phyloP scores from a whole-genome alignment of 2,888 invertebrate species.

The Scelioninae gen. 2 region DNA sequence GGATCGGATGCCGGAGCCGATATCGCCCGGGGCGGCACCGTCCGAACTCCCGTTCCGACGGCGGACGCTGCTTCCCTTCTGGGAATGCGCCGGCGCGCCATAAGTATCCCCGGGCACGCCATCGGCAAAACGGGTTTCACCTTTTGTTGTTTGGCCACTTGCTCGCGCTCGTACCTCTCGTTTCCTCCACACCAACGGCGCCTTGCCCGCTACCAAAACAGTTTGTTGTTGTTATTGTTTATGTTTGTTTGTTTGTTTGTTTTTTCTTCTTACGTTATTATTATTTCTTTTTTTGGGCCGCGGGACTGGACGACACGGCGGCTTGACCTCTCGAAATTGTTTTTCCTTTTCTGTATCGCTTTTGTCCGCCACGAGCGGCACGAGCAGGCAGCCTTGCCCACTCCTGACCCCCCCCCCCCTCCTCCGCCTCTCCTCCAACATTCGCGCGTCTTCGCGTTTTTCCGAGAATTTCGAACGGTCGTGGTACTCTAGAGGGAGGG shows the following conservation, averaged over 20 bases:
- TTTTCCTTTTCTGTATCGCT: too few species aligned
- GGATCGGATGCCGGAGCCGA: conserved; percentile 52
- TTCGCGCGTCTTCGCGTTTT: too few species aligned
- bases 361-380: conserved; percentile 13
- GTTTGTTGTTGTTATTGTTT: conserved; percentile 40
- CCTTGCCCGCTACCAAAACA: conserved; percentile 9
- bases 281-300: too few species aligned
- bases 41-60: conserved; percentile 62
- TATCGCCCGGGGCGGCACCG: conserved; percentile 51
- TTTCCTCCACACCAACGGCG: conserved; percentile 14
- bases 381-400: too few species aligned
- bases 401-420: too few species aligned
- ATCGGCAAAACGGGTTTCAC: conserved; percentile 67
- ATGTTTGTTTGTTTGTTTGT: too few species aligned
- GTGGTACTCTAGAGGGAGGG: too few species aligned
- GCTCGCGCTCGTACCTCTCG: conserved; percentile 29
- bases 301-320: conserved; percentile 29
- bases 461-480: conserved; percentile 38
- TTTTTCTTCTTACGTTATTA: too few species aligned
- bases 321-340: too few species aligned
- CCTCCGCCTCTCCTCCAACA: too few species aligned
- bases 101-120: conserved; percentile 72
- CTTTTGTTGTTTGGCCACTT: conserved; percentile 64
- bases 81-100: conserved; percentile 66
- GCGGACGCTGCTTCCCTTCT: conserved; percentile 67